Evolutionary conservation across 2,797 vertebrate species (phyloP).

Genomic region (Halcyon leucocephala): DNA sequence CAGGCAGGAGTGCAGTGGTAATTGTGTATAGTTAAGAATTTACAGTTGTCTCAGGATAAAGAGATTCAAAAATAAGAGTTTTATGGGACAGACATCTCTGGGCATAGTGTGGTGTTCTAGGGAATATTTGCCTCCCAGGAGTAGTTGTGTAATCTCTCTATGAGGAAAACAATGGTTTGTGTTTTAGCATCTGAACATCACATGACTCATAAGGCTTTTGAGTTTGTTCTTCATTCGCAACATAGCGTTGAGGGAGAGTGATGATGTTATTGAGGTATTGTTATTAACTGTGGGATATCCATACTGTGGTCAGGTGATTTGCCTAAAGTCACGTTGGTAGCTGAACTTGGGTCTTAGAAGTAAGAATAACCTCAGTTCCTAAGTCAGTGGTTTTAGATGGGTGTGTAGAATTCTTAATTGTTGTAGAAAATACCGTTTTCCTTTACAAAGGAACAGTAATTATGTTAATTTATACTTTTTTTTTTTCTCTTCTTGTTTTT

Average conservation of each 20-base stretch:
- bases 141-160: rapidly evolving
- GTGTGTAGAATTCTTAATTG: background rate
- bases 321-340: background rate
- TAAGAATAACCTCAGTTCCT: background rate
- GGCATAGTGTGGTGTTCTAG: background rate
- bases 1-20: background rate
- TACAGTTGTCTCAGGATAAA: background rate
- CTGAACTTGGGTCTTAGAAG: background rate
- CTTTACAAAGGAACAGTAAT: background rate
- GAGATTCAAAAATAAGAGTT: background rate
- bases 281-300: background rate
- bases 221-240: background rate
- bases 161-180: background rate
- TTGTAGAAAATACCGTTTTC: background rate
- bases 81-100: background rate
- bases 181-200: background rate
- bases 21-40: background rate
- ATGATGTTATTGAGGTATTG: background rate
- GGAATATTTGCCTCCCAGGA: background rate
- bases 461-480: background rate
- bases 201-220: background rate
- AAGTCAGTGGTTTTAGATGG: background rate
- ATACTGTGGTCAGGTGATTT: background rate
- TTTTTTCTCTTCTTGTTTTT: background rate
- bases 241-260: background rate